Evolutionary conservation across 2,888 invertebrate genomes (phyloP).

Genomic region (Tanypteryx hageni): DNA sequence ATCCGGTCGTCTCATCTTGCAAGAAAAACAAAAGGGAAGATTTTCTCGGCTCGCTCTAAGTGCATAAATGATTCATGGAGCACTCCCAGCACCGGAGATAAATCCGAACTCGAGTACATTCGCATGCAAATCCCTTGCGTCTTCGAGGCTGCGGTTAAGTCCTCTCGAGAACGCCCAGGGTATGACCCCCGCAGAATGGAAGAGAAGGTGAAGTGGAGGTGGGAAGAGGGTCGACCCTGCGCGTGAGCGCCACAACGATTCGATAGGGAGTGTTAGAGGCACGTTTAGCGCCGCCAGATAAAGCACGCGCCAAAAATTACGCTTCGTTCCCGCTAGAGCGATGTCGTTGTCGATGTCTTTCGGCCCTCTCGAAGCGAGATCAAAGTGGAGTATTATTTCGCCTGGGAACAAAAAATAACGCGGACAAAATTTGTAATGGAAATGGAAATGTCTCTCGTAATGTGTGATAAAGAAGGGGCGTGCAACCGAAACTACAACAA

Average conservation of each 20-base stretch:
- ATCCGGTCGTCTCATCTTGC: background rate
- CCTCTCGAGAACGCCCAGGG: background rate
- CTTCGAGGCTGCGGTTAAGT: constrained; percentile 10
- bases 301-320: constrained; percentile 3
- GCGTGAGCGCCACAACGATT: background rate
- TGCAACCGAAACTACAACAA: too few species aligned
- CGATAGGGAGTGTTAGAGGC: background rate
- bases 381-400: background rate
- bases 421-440: too few species aligned
- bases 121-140: constrained; percentile 8
- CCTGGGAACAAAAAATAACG: too few species aligned
- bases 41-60: background rate
- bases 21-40: background rate
- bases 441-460: too few species aligned
- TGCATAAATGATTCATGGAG: constrained; percentile 31
- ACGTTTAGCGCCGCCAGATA: constrained; percentile 2
- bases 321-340: background rate
- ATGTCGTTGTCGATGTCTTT: too few species aligned
- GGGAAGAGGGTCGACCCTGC: too few species aligned
- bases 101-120: background rate
- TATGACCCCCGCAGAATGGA: background rate
- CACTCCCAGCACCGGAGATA: background rate
- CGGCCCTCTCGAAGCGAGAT: background rate
- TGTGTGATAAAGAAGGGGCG: too few species aligned
- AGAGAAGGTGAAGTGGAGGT: background rate